Conservation (phyloP, 2,797 vertebrate species). For the Sebastes aleutianus region DNA sequence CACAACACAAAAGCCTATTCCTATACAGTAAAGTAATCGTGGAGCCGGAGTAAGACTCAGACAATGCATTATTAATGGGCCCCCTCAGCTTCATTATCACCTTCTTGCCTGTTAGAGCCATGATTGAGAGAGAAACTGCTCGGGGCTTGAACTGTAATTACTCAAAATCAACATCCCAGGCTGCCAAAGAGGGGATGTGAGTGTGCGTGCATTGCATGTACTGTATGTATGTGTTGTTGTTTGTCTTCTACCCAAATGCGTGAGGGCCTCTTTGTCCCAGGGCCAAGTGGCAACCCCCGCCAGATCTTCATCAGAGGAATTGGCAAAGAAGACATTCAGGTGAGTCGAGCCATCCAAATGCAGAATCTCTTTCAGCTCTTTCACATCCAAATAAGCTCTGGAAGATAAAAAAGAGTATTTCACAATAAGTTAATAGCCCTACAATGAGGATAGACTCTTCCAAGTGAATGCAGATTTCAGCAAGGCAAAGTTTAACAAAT, state of each 20-base stretch:
- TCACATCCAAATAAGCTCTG: slow-evolving; percentile 97
- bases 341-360: slow-evolving; percentile 94
- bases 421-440: slow-evolving; percentile 15
- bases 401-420: slow-evolving; percentile 41
- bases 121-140: slow-evolving; percentile 52
- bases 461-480: slow-evolving; percentile 18
- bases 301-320: slow-evolving; percentile 96
- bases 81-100: slow-evolving; percentile 59
- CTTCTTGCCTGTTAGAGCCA: slow-evolving; percentile 40
- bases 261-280: slow-evolving; percentile 98
- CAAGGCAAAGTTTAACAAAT: slow-evolving; percentile 15
- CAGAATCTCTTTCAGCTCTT: slow-evolving; percentile 95
- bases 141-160: slow-evolving; percentile 56
- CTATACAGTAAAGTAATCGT: slow-evolving; percentile 21
- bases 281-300: slow-evolving; percentile 98
- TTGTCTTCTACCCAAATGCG: slow-evolving; percentile 90
- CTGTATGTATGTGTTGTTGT: slow-evolving; percentile 26
- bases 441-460: slow-evolving; percentile 10
- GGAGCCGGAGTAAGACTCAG: slow-evolving; percentile 36
- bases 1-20: slow-evolving; percentile 20
- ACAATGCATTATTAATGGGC: slow-evolving; percentile 65
- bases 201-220: not conserved
- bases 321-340: slow-evolving; percentile 99
- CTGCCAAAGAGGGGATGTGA: slow-evolving; percentile 23
- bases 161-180: slow-evolving; percentile 53